These are phyloP conservation scores for Pardalotus punctatus DNA, from an alignment of 2,113 vertebrate species.

Conservation along the genomic window DNA sequence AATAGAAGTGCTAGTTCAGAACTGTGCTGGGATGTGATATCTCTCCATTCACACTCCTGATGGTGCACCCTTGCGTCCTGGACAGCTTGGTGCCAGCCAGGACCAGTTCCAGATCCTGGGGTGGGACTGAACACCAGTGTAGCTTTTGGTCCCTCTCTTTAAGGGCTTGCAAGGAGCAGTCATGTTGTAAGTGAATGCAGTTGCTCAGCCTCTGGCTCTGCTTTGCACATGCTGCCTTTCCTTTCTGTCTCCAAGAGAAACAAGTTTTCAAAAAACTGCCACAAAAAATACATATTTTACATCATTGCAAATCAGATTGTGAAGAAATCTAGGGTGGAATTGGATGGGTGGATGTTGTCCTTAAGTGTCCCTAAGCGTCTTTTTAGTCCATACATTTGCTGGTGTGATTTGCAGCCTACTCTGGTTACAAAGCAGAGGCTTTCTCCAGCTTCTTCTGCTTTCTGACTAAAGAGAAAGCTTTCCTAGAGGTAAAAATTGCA, in stretches of 20 bases:
- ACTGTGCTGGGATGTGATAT: not conserved
- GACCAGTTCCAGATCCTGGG: not conserved
- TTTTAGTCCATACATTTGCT: not conserved
- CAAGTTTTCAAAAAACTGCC: not conserved
- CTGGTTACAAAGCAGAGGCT: not conserved
- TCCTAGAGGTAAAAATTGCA: not conserved
- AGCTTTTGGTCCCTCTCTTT: not conserved
- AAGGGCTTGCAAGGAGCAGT: not conserved
- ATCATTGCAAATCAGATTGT: not conserved
- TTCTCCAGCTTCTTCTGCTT: not conserved
- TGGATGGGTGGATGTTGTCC: not conserved
- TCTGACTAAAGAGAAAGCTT: not conserved
- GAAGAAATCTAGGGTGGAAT: not conserved
- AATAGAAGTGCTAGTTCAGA: not conserved
- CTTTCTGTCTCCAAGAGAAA: not conserved
- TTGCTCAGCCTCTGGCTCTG: not conserved
- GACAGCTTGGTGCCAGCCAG: fast-evolving
- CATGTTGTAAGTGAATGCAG: not conserved
- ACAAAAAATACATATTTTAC: not conserved
- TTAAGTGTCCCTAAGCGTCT: not conserved
- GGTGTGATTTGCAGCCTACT: not conserved
- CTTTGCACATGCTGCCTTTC: not conserved
- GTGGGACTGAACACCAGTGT: not conserved
- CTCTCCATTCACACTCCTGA: not conserved
- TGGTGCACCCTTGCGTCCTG: not conserved